These are phyloP conservation scores for Montipora efflorescens DNA, from an alignment of 64 coral and sea anemone species.

Conservation along the genomic window DNA sequence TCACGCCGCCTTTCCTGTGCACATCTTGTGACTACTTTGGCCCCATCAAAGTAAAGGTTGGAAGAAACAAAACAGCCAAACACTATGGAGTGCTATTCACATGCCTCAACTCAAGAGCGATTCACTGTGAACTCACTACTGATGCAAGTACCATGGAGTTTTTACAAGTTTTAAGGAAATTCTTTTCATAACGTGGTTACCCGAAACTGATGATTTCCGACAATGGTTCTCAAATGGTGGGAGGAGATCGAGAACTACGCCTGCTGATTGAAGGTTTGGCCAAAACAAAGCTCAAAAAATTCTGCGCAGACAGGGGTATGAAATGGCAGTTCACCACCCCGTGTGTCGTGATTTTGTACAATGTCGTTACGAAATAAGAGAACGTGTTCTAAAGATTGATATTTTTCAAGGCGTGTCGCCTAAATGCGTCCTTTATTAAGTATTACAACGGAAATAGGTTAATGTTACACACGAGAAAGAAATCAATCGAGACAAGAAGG, in stretches of 20 bases:
- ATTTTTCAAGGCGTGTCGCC: too few relatives aligned
- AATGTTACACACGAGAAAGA: too few relatives aligned
- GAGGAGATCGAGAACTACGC: conserved; percentile 44
- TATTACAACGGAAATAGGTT: too few relatives aligned
- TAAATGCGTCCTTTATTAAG: too few relatives aligned
- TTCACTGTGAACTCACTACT: conserved; percentile 57
- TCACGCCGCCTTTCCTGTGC: conserved; percentile 44
- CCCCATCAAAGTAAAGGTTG: conserved; percentile 29
- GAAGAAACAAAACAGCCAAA: conserved; percentile 50
- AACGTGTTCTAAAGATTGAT: too few relatives aligned
- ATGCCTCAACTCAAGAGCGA: conserved; percentile 59
- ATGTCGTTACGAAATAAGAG: too few relatives aligned
- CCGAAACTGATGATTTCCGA: conserved; percentile 11
- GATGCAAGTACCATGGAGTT: conserved; percentile 25
- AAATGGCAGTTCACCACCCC: conserved; percentile 26
- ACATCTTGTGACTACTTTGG: conserved; percentile 73
- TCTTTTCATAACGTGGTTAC: conserved; percentile 33
- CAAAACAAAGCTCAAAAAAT: conserved; percentile 14
- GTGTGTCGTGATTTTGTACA: too few relatives aligned
- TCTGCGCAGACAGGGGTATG: conserved; percentile 41
- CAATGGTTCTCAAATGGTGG: conserved; percentile 69
- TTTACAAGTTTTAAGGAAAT: conserved; percentile 52
- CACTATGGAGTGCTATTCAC: conserved; percentile 72
- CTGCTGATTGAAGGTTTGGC: conserved; percentile 50
- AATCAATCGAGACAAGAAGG: too few relatives aligned